Evolutionary conservation across 2,797 vertebrate genomes (phyloP).

Genomic region (Neostethus bicornis): DNA sequence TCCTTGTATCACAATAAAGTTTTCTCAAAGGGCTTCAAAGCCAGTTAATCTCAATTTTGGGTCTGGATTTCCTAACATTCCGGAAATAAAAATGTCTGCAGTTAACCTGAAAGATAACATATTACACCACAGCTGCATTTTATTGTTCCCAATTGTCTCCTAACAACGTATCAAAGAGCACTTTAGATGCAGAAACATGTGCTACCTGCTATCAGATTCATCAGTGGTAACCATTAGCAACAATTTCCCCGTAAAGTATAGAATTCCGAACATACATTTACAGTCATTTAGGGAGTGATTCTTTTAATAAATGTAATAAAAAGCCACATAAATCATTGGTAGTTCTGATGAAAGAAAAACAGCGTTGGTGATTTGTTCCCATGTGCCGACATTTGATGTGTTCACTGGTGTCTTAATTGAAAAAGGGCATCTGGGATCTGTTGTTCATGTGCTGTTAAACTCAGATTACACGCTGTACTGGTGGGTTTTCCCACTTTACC

Average conservation of each 20-base stretch:
- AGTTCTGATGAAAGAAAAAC: constrained; percentile 12
- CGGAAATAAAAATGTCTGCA: no score
- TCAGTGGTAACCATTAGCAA: no score
- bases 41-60: no score
- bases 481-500: constrained; percentile 53
- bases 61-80: no score
- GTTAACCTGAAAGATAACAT: no score
- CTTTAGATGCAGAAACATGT: no score
- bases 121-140: no score
- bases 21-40: no score
- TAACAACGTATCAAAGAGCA: no score
- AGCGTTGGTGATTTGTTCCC: neutral
- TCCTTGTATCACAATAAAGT: no score
- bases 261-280: neutral
- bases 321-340: constrained; percentile 2
- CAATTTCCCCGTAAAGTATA: neutral
- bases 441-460: constrained; percentile 53
- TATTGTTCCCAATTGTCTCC: no score
- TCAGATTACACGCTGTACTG: constrained; percentile 46
- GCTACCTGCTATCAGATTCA: no score
- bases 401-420: constrained; percentile 35
- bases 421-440: constrained; percentile 50
- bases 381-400: constrained; percentile 9
- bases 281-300: neutral
- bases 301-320: neutral